Percentiles rank a stretch among this genome's conserved stretches.
phyloP scores from a whole-genome alignment of 2,797 vertebrate species.

The Psittacula derbiana region DNA sequence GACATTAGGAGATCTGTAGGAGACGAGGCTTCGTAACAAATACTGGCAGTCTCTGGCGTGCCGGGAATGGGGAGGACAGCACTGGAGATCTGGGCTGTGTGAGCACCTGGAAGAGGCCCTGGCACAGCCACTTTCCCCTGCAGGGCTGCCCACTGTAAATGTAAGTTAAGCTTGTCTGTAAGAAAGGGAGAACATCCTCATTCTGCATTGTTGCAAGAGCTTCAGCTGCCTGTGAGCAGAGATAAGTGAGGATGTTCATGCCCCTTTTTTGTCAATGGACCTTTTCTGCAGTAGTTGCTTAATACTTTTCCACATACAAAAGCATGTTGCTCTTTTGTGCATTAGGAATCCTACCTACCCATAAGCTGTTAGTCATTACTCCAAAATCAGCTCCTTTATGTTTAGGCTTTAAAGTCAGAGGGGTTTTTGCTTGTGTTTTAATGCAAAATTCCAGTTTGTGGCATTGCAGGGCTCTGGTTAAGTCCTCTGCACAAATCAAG shows the following conservation, averaged over 20 bases:
- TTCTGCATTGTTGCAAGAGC: background rate
- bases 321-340: background rate
- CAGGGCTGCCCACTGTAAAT: background rate
- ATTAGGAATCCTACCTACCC: background rate
- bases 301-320: background rate
- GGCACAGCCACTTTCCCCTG: background rate
- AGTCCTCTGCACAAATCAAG: background rate
- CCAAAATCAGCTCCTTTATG: background rate
- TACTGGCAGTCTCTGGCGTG: background rate
- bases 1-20: background rate
- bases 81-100: rapidly evolving
- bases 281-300: background rate
- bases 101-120: background rate
- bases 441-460: background rate
- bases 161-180: background rate
- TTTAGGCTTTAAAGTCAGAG: background rate
- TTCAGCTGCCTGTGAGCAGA: background rate
- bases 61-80: rapidly evolving
- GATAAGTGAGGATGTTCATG: background rate
- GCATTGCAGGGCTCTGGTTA: background rate
- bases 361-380: background rate
- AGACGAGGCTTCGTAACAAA: background rate
- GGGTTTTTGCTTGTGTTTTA: background rate
- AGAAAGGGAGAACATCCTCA: background rate
- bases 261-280: background rate